Conservation (phyloP, 2,888 invertebrate species). For the Rhyacophila evoluta region DNA sequence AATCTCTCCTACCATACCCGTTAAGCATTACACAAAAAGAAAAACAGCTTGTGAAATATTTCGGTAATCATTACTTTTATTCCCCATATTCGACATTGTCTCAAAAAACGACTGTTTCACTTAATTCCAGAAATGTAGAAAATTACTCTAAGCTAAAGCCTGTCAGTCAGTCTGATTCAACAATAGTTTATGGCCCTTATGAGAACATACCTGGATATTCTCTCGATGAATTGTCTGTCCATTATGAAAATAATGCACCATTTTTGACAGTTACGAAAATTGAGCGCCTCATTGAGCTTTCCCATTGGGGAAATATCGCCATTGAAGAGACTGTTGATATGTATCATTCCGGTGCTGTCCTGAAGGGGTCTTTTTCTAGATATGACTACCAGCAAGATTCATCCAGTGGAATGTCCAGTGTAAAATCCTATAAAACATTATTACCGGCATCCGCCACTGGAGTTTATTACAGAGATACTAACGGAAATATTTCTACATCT, state of each 20-base stretch:
- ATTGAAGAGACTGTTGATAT: constrained; percentile 95
- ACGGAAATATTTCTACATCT: constrained; percentile 99
- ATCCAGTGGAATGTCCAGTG: constrained; percentile 87
- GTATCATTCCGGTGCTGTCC: constrained; percentile 89
- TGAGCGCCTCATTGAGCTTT: constrained; percentile 92
- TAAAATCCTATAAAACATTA: constrained; percentile 91
- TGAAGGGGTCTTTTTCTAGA: constrained; percentile 96
- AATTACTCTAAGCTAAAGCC: constrained; percentile 87
- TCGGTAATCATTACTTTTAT: constrained; percentile 85
- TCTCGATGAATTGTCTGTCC: constrained; percentile 79
- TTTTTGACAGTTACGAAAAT: constrained; percentile 93
- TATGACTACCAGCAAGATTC: constrained; percentile 97
- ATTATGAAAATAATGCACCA: constrained; percentile 96
- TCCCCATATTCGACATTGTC: constrained; percentile 84
- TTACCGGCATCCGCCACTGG: constrained; percentile 91
- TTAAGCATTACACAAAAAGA: constrained; percentile 91
- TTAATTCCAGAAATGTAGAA: constrained; percentile 85
- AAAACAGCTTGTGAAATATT: constrained; percentile 91
- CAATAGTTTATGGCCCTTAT: constrained; percentile 92
- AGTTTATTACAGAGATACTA: constrained; percentile 97
- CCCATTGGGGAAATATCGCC: constrained; percentile 99
- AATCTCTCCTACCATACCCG: constrained; percentile 86
- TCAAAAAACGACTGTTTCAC: constrained; percentile 84
- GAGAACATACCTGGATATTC: constrained; percentile 75
- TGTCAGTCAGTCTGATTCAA: constrained; percentile 80